These are phyloP conservation scores for Uromys caudimaculatus DNA, from an alignment of 2,797 vertebrate species.

Conservation along the genomic window DNA sequence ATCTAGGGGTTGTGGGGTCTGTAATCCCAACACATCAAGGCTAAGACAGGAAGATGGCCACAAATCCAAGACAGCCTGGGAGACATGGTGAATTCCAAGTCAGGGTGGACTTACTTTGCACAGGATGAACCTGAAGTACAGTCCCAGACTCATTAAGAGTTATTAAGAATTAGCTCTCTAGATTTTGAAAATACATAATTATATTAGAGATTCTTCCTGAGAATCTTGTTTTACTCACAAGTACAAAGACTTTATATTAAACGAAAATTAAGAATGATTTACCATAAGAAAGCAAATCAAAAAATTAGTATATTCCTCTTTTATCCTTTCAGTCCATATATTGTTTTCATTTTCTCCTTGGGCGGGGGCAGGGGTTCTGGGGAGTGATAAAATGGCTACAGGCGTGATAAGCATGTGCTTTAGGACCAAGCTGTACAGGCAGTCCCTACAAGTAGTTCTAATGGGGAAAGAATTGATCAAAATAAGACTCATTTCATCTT, in stretches of 20 bases:
- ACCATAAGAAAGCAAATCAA: neutral
- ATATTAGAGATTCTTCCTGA: conserved; percentile 48
- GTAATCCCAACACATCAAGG: neutral
- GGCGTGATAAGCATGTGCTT: neutral
- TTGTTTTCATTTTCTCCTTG: neutral
- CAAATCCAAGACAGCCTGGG: neutral
- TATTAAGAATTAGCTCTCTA: conserved; percentile 18
- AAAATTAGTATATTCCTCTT: neutral
- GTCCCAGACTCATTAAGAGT: neutral
- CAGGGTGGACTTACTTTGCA: neutral
- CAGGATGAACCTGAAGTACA: neutral
- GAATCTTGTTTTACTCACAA: conserved; percentile 30
- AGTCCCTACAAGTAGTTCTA: neutral
- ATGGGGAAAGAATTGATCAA: conserved; percentile 8
- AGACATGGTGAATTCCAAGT: neutral
- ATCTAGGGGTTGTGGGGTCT: neutral
- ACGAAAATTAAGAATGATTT: conserved; percentile 36
- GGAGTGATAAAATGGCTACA: neutral
- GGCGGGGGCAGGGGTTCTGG: neutral
- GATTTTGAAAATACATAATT: conserved; percentile 47
- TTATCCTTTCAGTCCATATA: conserved; percentile 49
- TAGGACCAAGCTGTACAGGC: neutral
- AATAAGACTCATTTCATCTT: neutral
- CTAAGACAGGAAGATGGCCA: neutral
- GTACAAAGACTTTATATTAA: conserved; percentile 41